A percentile compares a stretch with the other conserved stretches of the same genome.
Evolutionary conservation across 2,888 invertebrate species (phyloP).

Genomic region (Orthosia gothica): DNA sequence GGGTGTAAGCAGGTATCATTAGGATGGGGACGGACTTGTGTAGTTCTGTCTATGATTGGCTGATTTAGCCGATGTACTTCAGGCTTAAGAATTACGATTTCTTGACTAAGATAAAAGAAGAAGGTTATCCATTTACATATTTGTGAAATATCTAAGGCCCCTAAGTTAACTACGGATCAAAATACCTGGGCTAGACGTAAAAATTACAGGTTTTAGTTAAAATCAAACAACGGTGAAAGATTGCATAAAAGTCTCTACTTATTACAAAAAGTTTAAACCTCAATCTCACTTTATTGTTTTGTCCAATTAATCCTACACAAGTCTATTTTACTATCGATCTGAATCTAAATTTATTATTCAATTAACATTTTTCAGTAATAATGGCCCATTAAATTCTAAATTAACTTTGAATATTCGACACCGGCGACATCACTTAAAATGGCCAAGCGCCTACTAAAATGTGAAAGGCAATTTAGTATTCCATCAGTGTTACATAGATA

Average conservation of each 20-base stretch:
- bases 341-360: conserved; percentile 46
- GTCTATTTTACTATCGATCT: neutral
- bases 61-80: neutral
- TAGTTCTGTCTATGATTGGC: neutral
- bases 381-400: conserved; percentile 51
- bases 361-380: conserved; percentile 56
- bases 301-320: conserved; percentile 13
- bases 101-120: neutral
- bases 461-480: conserved; percentile 68
- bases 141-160: no score
- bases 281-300: conserved; percentile 5
- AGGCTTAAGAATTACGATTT: neutral
- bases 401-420: conserved; percentile 43
- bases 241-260: neutral
- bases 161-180: no score
- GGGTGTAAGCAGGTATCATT: conserved; percentile 48
- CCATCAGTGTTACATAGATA: conserved; percentile 65
- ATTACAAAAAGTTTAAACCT: neutral
- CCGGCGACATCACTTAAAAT: conserved; percentile 26
- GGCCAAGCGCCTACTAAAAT: conserved; percentile 65
- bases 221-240: neutral
- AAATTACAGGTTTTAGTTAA: no score
- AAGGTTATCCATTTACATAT: neutral
- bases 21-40: neutral
- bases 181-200: no score